Evolutionary conservation across 2,113 vertebrate species (phyloP).

Genomic region (Centrocercus urophasianus): DNA sequence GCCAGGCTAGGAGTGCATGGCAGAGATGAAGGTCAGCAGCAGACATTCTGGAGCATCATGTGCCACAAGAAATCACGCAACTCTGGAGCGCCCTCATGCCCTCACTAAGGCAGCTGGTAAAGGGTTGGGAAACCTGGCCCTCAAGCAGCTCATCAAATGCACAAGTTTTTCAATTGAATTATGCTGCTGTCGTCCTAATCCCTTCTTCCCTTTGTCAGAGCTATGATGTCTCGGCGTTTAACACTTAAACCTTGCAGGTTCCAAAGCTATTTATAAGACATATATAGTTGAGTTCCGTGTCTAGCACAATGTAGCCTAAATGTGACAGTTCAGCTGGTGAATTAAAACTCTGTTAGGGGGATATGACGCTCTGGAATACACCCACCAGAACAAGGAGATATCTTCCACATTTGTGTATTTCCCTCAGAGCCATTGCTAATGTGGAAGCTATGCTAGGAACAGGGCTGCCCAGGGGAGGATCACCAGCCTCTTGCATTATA

Average conservation of each 20-base stretch:
- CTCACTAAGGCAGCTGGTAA: not conserved
- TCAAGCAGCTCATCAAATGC: rapidly evolving
- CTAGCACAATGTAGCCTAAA: not conserved
- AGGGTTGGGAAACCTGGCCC: not conserved
- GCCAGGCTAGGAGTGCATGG: not conserved
- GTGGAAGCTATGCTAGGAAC: not conserved
- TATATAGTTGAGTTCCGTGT: not conserved
- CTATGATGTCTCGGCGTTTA: not conserved
- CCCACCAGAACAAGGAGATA: not conserved
- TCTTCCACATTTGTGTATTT: not conserved
- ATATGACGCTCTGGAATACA: not conserved
- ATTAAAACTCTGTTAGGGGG: not conserved
- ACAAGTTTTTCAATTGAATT: not conserved
- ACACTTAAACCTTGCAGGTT: not conserved
- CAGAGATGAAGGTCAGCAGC: not conserved
- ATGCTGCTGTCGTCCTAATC: not conserved
- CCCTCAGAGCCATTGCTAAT: not conserved
- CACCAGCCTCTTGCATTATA: not conserved
- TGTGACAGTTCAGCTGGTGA: not conserved
- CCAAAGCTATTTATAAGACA: not conserved
- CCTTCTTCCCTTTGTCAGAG: not conserved
- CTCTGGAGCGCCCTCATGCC: not conserved
- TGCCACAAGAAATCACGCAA: not conserved
- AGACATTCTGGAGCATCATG: not conserved
- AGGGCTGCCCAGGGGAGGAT: not conserved